These are phyloP conservation scores for Steinernema khuongi DNA, from an alignment of 1,140 invertebrate genomes.

Conservation along the genomic window DNA sequence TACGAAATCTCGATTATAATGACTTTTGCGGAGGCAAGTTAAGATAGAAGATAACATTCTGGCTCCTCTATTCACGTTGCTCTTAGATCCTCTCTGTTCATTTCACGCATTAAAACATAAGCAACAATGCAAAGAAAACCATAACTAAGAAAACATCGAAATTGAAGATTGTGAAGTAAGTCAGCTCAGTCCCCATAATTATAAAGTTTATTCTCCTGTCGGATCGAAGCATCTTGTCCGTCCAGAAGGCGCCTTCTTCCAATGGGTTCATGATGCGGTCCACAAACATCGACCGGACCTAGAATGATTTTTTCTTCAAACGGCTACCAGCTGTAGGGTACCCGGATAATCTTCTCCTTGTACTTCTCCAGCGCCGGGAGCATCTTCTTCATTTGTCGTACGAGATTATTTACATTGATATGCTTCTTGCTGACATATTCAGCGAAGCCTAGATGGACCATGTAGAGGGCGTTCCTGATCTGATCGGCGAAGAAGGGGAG, in stretches of 20 bases:
- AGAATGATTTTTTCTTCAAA: neutral
- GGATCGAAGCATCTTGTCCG: neutral
- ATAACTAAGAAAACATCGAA: neutral
- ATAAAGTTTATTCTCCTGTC: neutral
- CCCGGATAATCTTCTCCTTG: constrained; percentile 14
- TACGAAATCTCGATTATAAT: too few species aligned
- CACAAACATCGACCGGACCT: neutral
- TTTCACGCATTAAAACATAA: too few species aligned
- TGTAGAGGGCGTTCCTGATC: constrained; percentile 32
- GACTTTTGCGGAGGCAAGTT: too few species aligned
- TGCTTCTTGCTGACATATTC: constrained; percentile 33
- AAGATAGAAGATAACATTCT: too few species aligned
- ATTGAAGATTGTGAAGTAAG: neutral
- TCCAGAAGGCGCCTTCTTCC: constrained; percentile 1
- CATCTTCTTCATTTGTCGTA: neutral
- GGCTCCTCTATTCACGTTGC: too few species aligned
- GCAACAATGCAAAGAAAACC: neutral
- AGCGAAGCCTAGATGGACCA: constrained; percentile 25
- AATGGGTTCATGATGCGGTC: neutral
- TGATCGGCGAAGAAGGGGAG: constrained; percentile 42
- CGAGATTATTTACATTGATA: constrained; percentile 18
- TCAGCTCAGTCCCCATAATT: neutral
- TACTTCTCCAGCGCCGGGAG: neutral
- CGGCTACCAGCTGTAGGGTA: neutral
- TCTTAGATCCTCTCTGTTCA: too few species aligned